Conservation (phyloP, 2,113 vertebrate species). For the Illadopsis cleaveri region DNA sequence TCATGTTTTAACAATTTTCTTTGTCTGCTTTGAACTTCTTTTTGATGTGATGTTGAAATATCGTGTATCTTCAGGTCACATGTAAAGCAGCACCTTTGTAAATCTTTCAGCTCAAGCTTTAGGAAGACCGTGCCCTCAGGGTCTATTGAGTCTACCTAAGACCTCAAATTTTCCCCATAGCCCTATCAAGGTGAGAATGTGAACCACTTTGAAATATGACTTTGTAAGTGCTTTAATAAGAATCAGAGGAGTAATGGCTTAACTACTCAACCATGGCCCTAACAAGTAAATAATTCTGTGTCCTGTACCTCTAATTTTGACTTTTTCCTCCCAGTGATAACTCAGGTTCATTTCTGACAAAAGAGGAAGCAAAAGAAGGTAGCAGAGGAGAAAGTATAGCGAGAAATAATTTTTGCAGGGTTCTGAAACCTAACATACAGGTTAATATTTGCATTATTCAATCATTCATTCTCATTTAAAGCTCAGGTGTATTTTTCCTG, state of each 20-base stretch:
- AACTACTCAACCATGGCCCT: background rate
- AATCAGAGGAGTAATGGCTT: background rate
- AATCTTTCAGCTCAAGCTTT: background rate
- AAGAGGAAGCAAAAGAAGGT: background rate
- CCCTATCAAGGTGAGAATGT: background rate
- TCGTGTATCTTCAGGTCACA: background rate
- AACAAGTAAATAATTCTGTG: background rate
- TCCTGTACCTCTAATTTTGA: background rate
- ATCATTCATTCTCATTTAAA: background rate
- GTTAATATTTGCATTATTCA: background rate
- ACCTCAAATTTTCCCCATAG: background rate
- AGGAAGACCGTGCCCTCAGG: background rate
- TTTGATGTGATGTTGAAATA: background rate
- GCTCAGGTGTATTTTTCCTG: background rate
- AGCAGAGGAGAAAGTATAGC: background rate
- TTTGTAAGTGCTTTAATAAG: background rate
- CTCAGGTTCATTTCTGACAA: background rate
- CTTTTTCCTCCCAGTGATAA: background rate
- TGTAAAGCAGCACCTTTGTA: background rate
- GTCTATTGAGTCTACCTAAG: background rate
- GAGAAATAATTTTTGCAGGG: background rate
- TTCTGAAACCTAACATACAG: background rate
- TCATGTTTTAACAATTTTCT: background rate
- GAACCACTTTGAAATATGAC: background rate
- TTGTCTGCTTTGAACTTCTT: background rate